These are phyloP conservation scores for Lontra canadensis DNA, from an alignment of 2,113 vertebrate species.

Conservation along the genomic window DNA sequence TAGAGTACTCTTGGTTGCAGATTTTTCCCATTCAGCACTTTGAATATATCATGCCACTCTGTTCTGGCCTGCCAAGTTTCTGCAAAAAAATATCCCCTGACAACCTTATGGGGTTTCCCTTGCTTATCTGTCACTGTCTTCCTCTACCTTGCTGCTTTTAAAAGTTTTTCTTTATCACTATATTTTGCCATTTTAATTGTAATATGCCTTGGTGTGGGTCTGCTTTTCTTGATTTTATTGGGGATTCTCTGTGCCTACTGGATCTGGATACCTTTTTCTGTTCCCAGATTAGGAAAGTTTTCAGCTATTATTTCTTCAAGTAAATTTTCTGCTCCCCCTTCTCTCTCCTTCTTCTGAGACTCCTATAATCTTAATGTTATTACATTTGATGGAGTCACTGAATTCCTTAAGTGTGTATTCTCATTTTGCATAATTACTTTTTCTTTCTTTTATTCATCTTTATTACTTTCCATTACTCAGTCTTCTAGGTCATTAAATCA, in stretches of 20 bases:
- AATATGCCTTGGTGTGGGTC: not conserved
- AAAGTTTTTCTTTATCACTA: not conserved
- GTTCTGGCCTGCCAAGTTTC: not conserved
- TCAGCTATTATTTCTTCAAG: not conserved
- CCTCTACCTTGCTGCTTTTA: not conserved
- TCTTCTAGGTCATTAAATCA: not conserved
- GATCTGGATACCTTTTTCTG: not conserved
- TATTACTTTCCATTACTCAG: not conserved
- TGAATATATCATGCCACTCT: not conserved
- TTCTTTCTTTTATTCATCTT: not conserved
- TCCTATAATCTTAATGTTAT: not conserved
- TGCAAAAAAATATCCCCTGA: not conserved
- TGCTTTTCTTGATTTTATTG: not conserved
- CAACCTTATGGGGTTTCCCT: not conserved
- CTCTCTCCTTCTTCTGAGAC: not conserved
- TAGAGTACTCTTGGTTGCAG: not conserved
- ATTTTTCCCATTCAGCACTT: not conserved
- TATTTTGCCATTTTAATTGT: not conserved
- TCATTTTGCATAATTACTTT: not conserved
- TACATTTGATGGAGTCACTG: not conserved
- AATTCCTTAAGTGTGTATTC: not conserved
- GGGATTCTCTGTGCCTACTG: not conserved
- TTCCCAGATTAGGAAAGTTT: not conserved
- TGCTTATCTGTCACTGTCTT: not conserved
- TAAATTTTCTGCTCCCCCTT: not conserved